Base-by-base conservation (phyloP, 2,888 invertebrate species). In the Thecophora atra region DNA sequence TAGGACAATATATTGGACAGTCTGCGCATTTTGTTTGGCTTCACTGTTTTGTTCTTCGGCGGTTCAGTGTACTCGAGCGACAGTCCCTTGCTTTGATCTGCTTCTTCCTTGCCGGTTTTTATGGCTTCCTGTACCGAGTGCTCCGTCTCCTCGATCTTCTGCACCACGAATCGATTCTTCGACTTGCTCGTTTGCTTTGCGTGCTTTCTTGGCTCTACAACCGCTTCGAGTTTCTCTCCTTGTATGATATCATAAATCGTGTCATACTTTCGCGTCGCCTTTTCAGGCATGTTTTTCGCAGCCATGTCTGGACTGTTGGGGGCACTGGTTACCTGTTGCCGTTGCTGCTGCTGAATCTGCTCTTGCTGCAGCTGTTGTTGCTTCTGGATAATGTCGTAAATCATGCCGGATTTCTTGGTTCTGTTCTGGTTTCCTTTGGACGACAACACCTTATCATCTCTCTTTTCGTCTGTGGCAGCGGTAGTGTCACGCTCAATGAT, bases 181-280 rank as follows among this genome's bases (percentile, higher is more conserved):
- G 73, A 63, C 68, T 72, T 26, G 52, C 24, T 42, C 74, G n/a
- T 66, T n/a, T 15, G 66, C 69, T 75, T 66, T 71, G 37, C 37
- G 37, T 37, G 37, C 37, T 75, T 78, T 56, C 68, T 52, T 28
- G 51, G 52, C 6, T 62, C 21, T 8, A 44, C 37, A 7, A 71
- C 69, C 65, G 77, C 73, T 74, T 83, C 82, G 54, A 78, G 75
- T 77, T 80, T 81, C 75, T 80, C 82, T 73, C 82, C 82, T 78
- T 86, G 84, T 75, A 87, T 78, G 70, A 87, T 87, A 76, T 87
- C 87, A 77, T 87, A 87, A 77, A 87, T 86, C 58, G 85, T 85
- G 75, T 85, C 86, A 78, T 85, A 85, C 77, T 84, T 85, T 77
- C 79, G 78, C 62, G 73, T 30, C 17, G 24, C 64, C 21, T 42